phyloP scores from a whole-genome alignment of 2,113 vertebrate species.

The Ahaetulla prasina region DNA sequence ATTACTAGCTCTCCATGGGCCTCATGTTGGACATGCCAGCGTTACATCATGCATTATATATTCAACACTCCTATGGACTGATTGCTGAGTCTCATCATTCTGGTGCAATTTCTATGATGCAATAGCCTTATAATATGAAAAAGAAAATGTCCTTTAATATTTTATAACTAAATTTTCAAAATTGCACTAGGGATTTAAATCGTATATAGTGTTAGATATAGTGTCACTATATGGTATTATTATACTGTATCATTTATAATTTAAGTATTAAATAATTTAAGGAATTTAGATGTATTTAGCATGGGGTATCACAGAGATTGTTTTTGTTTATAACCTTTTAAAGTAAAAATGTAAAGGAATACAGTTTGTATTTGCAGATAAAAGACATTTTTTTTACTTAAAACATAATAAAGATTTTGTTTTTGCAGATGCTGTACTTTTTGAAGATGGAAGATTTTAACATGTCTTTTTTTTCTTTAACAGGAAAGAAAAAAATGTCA shows the following conservation, averaged over 20 bases:
- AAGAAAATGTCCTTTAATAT: not conserved
- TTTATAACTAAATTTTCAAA: not conserved
- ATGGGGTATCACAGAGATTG: not conserved
- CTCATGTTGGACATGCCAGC: not conserved
- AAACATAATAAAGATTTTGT: not conserved
- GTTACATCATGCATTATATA: not conserved
- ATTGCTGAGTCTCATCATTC: not conserved
- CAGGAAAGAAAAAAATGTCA: not conserved
- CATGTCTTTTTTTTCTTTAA: not conserved
- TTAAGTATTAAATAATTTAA: not conserved
- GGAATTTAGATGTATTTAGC: not conserved
- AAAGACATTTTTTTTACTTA: not conserved
- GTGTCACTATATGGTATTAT: not conserved
- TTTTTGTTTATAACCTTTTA: not conserved
- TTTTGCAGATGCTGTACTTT: not conserved
- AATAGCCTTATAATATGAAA: not conserved
- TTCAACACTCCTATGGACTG: not conserved
- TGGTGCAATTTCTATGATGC: not conserved
- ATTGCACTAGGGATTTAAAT: not conserved
- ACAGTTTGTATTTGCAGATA: not conserved
- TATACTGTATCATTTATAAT: not conserved
- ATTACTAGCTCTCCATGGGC: not conserved
- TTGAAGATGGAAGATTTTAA: not conserved
- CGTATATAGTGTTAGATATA: not conserved
- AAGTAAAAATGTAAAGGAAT: not conserved